These are phyloP conservation scores for Polia nebulosa DNA, from an alignment of 2,888 invertebrate genomes.

Conservation along the genomic window DNA sequence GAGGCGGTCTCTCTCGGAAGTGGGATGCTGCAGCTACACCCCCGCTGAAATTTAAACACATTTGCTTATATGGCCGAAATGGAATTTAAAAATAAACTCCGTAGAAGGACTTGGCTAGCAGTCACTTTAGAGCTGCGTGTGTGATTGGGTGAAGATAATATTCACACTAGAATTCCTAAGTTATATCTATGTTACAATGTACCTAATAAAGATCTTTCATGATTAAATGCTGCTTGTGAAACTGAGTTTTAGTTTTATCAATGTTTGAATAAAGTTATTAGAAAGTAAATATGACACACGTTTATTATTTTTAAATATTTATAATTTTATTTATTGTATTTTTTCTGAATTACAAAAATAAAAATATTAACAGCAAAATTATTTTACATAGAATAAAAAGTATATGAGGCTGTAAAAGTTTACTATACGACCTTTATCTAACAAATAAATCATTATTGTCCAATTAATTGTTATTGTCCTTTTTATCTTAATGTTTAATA, in stretches of 20 bases:
- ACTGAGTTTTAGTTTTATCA: not conserved
- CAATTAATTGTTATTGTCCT: constrained; percentile 26
- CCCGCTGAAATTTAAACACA: constrained; percentile 73
- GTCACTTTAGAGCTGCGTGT: not conserved
- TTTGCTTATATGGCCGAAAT: constrained; percentile 71
- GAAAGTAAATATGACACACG: not conserved
- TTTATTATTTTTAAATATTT: not conserved
- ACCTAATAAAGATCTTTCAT: not conserved
- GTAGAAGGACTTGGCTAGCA: constrained; percentile 18
- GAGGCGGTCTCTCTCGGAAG: constrained; percentile 83
- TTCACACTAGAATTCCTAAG: constrained; percentile 5
- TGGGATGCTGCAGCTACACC: constrained; percentile 74
- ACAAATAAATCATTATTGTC: constrained; percentile 18
- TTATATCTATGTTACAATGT: constrained; percentile 21
- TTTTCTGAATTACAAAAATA: not conserved
- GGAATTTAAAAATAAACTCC: constrained; percentile 66
- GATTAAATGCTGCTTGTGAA: not conserved
- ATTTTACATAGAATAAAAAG: not conserved
- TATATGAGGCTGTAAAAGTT: not conserved
- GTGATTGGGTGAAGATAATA: not conserved
- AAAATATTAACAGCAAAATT: not conserved
- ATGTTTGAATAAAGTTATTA: not conserved
- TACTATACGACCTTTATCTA: constrained; percentile 9
- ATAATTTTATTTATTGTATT: not conserved
- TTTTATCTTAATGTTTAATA: constrained; percentile 14